Evolutionary conservation across 2,113 vertebrate species (phyloP), one percentile per base, ranked within the genome.

Genomic region (Epinephelus lanceolatus): DNA sequence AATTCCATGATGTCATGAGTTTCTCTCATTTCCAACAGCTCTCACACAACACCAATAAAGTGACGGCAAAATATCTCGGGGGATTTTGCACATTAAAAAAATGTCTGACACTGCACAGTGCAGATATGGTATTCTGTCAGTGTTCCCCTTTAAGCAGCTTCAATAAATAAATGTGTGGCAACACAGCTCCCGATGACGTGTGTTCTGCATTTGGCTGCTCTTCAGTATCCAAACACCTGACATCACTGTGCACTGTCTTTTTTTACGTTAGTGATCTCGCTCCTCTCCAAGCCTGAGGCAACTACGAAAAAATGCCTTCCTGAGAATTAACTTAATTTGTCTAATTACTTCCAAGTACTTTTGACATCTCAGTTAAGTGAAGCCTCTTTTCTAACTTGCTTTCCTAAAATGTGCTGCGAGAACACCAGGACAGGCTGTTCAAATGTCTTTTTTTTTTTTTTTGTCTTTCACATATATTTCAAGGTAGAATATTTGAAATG

Each of bases 161-260:
- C 30, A 55, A 6, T 75, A 75, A 80, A 86, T 77, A 65, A 37
- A 73, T 71, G 4, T 19, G 23, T 70, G 15, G 27, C 75, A 71
- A 80, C 71, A 56, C 37, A 3, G 33, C 59, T 25, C 13, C 30
- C 18, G 4, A 11, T 90, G 88, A 90, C 77, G 76, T 12, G 37
- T 4, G 2, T 69, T 83, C 74, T 15, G 17, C 66, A 66, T 40
- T 83, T 56, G 76, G 12, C 25, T 61, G 53, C 13, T 4, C n/a
- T 78, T 59, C 25, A 47, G 33, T n/a, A 33, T 55, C 47, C 49
- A 84, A 74, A 87, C 59, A 57, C 49, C 59, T 86, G 78, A 72
- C 71, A 65, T 80, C 82, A 85, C 27, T 76, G 51, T 27, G 25
- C 65, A 27, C 42, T 40, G 13, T 33, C 37, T 45, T 5, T 49